Evolutionary conservation across 2,797 vertebrate genomes (phyloP).

Genomic region (Chaenodraco wilsoni): DNA sequence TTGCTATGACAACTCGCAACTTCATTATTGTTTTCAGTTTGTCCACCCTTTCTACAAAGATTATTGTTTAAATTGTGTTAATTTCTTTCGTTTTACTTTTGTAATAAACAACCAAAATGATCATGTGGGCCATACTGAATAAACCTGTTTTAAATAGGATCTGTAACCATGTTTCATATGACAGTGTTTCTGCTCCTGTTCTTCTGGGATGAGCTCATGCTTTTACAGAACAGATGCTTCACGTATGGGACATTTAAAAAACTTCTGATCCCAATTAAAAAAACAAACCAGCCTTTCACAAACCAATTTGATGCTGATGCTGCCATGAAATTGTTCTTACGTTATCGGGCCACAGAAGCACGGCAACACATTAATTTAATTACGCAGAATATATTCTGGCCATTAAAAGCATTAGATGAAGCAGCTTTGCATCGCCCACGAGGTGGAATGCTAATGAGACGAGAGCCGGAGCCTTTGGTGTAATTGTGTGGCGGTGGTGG

Average conservation of each 20-base stretch:
- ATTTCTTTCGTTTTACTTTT: too few relatives aligned
- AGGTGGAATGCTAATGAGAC: conserved; percentile 46
- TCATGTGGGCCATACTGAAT: too few relatives aligned
- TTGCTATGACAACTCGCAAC: too few relatives aligned
- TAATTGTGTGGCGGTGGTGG: conserved; percentile 8
- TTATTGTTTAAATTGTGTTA: too few relatives aligned
- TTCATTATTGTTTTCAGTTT: too few relatives aligned
- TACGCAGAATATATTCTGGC: conserved; percentile 33
- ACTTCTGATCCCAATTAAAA: background rate
- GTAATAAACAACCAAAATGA: too few relatives aligned
- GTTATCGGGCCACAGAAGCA: conserved; percentile 13
- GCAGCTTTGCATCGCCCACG: conserved; percentile 29
- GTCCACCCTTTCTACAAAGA: too few relatives aligned
- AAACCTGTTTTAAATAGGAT: background rate
- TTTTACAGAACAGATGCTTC: conserved; percentile 1
- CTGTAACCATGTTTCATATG: background rate
- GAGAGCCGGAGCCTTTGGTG: conserved; percentile 22
- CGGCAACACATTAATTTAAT: conserved; percentile 49
- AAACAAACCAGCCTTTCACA: background rate
- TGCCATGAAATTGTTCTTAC: conserved; percentile 29
- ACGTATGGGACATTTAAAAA: background rate
- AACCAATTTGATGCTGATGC: background rate
- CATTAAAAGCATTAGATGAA: conserved; percentile 40
- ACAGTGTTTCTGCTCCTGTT: background rate
- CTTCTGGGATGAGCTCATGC: background rate